phyloP scores from a whole-genome alignment of 1,140 invertebrate genomes.

The Diorhabda sublineata region DNA sequence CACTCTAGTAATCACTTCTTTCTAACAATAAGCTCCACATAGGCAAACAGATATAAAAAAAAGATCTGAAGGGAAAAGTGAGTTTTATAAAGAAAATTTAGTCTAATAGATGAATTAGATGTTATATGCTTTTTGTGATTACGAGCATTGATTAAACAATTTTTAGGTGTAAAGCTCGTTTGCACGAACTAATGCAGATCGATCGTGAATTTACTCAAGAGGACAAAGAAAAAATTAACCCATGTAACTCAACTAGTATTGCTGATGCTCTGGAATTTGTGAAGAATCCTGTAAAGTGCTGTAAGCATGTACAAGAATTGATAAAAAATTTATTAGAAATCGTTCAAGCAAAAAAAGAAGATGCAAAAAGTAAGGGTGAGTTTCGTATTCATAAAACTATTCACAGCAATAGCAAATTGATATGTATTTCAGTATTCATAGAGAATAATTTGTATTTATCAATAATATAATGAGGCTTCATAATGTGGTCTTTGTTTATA shows the following conservation, averaged over 20 bases:
- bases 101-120: too few relatives aligned
- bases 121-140: constrained; percentile 1
- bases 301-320: constrained; percentile 80
- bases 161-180: constrained; percentile 84
- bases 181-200: constrained; percentile 91
- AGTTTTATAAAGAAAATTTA: too few relatives aligned
- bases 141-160: neutral
- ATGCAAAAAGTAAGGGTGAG: constrained; percentile 78
- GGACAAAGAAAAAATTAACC: constrained; percentile 85
- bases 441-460: too few relatives aligned
- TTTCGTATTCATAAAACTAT: neutral
- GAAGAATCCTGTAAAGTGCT: constrained; percentile 93
- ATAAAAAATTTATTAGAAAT: constrained; percentile 83
- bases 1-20: too few relatives aligned
- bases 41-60: too few relatives aligned
- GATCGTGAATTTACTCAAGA: constrained; percentile 84
- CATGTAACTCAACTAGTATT: constrained; percentile 82
- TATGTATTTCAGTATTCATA: too few relatives aligned
- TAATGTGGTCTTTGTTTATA: too few relatives aligned
- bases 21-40: too few relatives aligned
- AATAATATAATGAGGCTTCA: too few relatives aligned
- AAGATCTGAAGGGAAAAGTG: too few relatives aligned
- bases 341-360: constrained; percentile 80
- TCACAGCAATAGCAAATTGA: too few relatives aligned
- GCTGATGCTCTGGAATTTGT: constrained; percentile 89